Percentiles rank a stretch among this genome's conserved stretches.
Conservation (phyloP, 2,113 vertebrate genomes). For the Lampris incognitus region DNA sequence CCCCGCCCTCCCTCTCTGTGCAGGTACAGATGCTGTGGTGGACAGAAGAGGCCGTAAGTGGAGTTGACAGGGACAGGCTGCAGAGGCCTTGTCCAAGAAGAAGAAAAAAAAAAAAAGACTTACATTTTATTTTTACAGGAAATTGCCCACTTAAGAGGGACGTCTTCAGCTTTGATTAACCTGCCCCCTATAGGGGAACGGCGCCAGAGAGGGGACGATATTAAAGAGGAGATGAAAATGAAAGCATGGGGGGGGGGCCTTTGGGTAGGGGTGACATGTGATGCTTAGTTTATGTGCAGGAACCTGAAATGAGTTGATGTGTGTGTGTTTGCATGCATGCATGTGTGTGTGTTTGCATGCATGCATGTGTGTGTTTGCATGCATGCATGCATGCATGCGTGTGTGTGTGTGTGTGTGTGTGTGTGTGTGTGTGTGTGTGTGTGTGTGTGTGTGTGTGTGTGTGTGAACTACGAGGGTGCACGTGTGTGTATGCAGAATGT, state of each 20-base stretch:
- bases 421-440: slow-evolving; percentile 4
- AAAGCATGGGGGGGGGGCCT: background rate
- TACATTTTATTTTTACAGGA: background rate
- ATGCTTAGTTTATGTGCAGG: no score
- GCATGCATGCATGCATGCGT: background rate
- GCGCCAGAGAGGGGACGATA: background rate
- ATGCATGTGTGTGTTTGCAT: background rate
- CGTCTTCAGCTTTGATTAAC: slow-evolving; percentile 1
- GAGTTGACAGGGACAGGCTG: background rate
- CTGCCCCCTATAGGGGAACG: background rate
- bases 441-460: slow-evolving; percentile 2
- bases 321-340: no score
- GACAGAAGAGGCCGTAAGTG: background rate
- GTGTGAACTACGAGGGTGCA: background rate
- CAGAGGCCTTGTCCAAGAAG: background rate
- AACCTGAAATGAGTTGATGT: no score
- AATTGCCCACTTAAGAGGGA: background rate
- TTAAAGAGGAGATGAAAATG: background rate
- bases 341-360: no score
- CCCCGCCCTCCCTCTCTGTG: no score
- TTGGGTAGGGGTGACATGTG: background rate
- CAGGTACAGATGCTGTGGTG: background rate
- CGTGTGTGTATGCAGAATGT: background rate
- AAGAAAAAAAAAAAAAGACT: no score
- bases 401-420: slow-evolving; percentile 4